Percentiles rank a stretch among this genome's conserved stretches.
Conservation (phyloP, 1,140 invertebrate species). For the Drosophila nigromelanica region DNA sequence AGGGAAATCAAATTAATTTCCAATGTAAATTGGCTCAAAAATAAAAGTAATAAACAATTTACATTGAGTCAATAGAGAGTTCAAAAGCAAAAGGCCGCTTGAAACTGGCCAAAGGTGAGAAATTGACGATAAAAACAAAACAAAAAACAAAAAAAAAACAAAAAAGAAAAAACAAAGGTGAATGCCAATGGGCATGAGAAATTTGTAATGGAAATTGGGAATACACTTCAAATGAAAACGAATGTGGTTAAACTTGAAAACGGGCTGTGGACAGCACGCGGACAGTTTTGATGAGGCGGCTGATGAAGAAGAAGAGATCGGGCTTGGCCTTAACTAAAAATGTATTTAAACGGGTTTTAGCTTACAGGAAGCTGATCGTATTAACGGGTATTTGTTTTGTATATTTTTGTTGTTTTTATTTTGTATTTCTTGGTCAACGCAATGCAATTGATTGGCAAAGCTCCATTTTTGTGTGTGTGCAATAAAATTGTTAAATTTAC, state of each 20-base stretch:
- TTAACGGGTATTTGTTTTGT: slow-evolving; percentile 43
- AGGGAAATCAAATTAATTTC: slow-evolving; percentile 18
- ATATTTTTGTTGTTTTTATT: slow-evolving; percentile 25
- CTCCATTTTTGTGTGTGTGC: slow-evolving; percentile 37
- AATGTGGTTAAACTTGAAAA: slow-evolving; percentile 49
- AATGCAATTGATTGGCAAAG: slow-evolving; percentile 59
- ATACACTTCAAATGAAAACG: slow-evolving; percentile 7
- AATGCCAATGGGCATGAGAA: slow-evolving; percentile 10
- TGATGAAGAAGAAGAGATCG: neutral
- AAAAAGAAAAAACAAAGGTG: slow-evolving; percentile 19
- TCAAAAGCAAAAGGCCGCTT: slow-evolving; percentile 16
- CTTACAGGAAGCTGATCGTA: slow-evolving; percentile 34
- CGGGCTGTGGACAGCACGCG: neutral
- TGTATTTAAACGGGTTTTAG: slow-evolving; percentile 22
- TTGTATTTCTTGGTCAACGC: slow-evolving; percentile 45
- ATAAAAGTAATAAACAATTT: neutral
- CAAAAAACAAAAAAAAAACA: slow-evolving; percentile 35
- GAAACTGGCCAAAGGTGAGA: slow-evolving; percentile 30
- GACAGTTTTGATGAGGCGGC: neutral
- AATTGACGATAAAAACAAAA: slow-evolving; percentile 46
- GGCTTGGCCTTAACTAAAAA: slow-evolving; percentile 17
- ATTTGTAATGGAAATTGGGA: slow-evolving; percentile 2
- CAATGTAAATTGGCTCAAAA: slow-evolving; percentile 23
- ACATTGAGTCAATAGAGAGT: slow-evolving; percentile 13
- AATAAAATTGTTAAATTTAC: slow-evolving; percentile 75